phyloP scores from a whole-genome alignment of 2,888 invertebrate genomes.

The Achlya flavicornis region DNA sequence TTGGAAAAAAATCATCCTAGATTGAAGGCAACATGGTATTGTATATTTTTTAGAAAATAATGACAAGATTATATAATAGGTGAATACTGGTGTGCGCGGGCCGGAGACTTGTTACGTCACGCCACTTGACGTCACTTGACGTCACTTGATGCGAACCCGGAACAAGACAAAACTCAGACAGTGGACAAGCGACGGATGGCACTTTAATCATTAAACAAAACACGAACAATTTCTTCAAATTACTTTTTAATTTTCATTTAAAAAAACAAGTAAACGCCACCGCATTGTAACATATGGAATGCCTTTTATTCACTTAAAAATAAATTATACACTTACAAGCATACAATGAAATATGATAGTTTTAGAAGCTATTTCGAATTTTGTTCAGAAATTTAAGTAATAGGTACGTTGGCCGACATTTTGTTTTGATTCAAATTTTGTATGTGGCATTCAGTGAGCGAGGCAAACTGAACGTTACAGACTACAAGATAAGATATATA shows the following conservation, averaged over 20 bases:
- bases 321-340: conserved; percentile 74
- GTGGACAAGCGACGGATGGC: conserved; percentile 64
- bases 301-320: conserved; percentile 78
- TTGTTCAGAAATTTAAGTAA: conserved; percentile 54
- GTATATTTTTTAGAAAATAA: conserved; percentile 73
- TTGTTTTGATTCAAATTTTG: conserved; percentile 15
- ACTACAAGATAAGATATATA: conserved; percentile 29
- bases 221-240: conserved; percentile 59
- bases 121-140: background rate
- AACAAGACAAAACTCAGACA: no score
- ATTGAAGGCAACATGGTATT: conserved; percentile 84
- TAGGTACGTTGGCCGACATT: conserved; percentile 42
- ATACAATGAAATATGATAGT: conserved; percentile 58
- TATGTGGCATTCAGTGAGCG: conserved; percentile 21
- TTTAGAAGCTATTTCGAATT: conserved; percentile 58
- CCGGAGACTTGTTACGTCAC: background rate
- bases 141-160: background rate
- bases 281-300: conserved; percentile 78
- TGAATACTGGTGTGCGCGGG: conserved; percentile 25
- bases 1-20: conserved; percentile 81
- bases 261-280: conserved; percentile 66
- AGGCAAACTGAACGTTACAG: conserved; percentile 27
- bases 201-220: conserved; percentile 63
- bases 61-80: conserved; percentile 55
- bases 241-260: conserved; percentile 57